Percentiles rank a stretch among this genome's conserved stretches.
phyloP scores from a whole-genome alignment of 2,888 invertebrate species.

The Chaetogeoica ovagalla region DNA sequence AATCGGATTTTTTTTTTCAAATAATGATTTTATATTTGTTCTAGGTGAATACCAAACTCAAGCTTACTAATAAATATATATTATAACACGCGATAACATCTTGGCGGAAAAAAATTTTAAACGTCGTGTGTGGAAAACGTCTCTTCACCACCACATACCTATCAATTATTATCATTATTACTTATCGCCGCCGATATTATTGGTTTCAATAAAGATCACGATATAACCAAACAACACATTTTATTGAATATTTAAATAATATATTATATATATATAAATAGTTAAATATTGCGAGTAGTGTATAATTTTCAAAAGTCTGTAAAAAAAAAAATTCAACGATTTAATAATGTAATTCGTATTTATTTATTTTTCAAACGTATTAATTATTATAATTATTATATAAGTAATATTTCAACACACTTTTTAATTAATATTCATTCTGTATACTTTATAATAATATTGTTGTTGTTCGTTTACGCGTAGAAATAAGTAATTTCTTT shows the following conservation, averaged over 20 bases:
- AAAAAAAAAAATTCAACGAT: slow-evolving; percentile 6
- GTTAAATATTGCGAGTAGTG: slow-evolving; percentile 33
- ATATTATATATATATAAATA: too few relatives aligned
- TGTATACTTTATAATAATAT: neutral
- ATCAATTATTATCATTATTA: neutral
- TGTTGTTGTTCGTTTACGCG: slow-evolving; percentile 25
- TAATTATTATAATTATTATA: neutral
- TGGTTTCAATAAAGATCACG: slow-evolving; percentile 16
- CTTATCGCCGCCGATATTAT: neutral
- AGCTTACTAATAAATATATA: slow-evolving; percentile 63
- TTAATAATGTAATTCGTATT: slow-evolving; percentile 11
- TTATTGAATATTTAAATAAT: slow-evolving; percentile 12
- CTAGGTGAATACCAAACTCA: slow-evolving; percentile 74
- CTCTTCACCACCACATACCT: slow-evolving; percentile 5
- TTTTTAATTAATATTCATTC: slow-evolving; percentile 30
- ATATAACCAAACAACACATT: slow-evolving; percentile 21
- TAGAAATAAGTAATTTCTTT: slow-evolving; percentile 12
- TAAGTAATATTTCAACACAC: neutral
- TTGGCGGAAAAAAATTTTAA: neutral
- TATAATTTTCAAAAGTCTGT: slow-evolving; percentile 19
- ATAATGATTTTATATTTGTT: slow-evolving; percentile 61
- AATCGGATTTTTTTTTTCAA: neutral
- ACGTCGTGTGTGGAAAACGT: slow-evolving; percentile 7
- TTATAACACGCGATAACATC: too few relatives aligned
- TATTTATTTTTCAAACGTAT: neutral